Base-by-base conservation (phyloP, 2,888 invertebrate genomes). In the Aspidiotus rigidus region DNA sequence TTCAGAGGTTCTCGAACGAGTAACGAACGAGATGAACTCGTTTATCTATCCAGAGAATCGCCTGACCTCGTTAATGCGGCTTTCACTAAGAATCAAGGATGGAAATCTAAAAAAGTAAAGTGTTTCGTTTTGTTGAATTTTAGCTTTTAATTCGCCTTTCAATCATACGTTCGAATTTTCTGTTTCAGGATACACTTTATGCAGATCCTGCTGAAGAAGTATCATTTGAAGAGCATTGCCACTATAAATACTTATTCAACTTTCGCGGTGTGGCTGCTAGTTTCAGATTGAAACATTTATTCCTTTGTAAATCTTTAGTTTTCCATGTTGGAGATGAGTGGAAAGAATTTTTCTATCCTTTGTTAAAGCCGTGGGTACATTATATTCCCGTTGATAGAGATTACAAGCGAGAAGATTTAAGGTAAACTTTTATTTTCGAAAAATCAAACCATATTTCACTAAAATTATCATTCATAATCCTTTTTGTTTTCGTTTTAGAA, bases 1-100 rank as follows among this genome's bases (percentile, higher is more conserved):
- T 98, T 98, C 77, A 84, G 96, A 71, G 97, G 98, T 1, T 98
- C 97, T 0, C 84, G 98, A 73, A 98, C 98, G 1, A 93, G 89
- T 75, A 83, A 86, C 41, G 94, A 96, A 79, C 83, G 98, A 72
- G 98, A 98, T 79, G 84, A 90, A 40, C 80, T 98, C 42, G 81
- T 98, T 72, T 79, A 91, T 64, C 79, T 97, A n/a, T 89, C 91
- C 17, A 82, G 92, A 70, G 83, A 83, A 69, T 77, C 83, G 39
- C 88, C 92, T 0, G 81, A 89, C 3, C 79, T 97, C 17, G 88
- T 90, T 0, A 91, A 97, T 81, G 97, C 97, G 1, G 86, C 88
- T 73, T 98, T 96, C 77, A 98, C 97, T 0, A 97, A 95, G 79
- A 98, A 98, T 79, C 98, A 98, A 80, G 97, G 96, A 0, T 98